These are phyloP conservation scores for Cladopsammia gracilis DNA, from an alignment of 64 coral and sea anemone species.

Conservation along the genomic window DNA sequence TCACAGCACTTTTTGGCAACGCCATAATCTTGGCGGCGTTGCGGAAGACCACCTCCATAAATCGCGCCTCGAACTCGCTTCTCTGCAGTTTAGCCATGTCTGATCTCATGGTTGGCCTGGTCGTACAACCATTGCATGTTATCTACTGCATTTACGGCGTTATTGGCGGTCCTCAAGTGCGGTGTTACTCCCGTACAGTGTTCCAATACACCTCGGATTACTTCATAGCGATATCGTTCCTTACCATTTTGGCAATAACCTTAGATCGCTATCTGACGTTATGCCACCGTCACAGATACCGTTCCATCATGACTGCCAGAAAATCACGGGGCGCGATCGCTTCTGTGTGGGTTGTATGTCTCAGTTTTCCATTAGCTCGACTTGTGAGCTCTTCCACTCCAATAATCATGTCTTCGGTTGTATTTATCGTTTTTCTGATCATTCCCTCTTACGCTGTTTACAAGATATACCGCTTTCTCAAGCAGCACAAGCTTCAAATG, in stretches of 20 bases:
- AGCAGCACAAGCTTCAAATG: constrained; percentile 10
- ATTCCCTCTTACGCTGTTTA: background rate
- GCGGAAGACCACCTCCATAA: background rate
- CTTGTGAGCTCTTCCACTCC: constrained; percentile 3
- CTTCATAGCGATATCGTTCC: background rate
- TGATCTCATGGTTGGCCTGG: background rate
- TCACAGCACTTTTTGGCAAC: background rate
- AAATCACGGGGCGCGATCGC: background rate
- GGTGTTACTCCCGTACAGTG: background rate
- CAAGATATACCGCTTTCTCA: constrained; percentile 22
- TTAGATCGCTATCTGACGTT: background rate
- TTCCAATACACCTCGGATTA: background rate
- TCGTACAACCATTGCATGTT: constrained; percentile 7
- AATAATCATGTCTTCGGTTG: background rate
- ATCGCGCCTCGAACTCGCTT: background rate
- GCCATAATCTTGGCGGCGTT: background rate
- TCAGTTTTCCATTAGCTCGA: background rate
- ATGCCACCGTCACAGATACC: background rate
- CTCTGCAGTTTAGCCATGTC: background rate
- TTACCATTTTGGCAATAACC: constrained; percentile 7
- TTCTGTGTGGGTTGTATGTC: background rate
- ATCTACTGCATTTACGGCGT: constrained; percentile 9
- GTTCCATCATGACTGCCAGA: background rate
- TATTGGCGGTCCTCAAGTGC: background rate
- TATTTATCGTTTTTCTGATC: background rate